A percentile compares a stretch with the other conserved stretches of the same genome.
phyloP scores from a whole-genome alignment of 1,140 invertebrate genomes.

The Laodelphax striatellus region DNA sequence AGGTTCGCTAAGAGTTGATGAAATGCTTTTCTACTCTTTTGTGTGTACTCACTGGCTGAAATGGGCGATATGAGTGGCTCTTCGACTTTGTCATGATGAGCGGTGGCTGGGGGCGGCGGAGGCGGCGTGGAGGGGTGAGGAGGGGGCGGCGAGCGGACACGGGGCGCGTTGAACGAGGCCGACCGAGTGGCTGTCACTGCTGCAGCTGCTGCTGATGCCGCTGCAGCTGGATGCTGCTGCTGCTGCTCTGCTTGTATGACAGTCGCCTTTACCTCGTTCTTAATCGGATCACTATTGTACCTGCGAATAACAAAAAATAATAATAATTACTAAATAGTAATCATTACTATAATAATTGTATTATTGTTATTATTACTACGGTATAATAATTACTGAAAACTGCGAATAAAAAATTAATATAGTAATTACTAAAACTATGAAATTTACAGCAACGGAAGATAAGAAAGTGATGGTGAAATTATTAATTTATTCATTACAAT shows the following conservation, averaged over 20 bases:
- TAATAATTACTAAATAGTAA: background rate
- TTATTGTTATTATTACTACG: no score
- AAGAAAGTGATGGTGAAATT: no score
- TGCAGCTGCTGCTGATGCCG: constrained; percentile 26
- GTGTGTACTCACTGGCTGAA: no score
- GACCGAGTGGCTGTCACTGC: constrained; percentile 30
- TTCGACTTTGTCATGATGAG: background rate
- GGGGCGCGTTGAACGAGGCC: constrained; percentile 31
- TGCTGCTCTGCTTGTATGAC: background rate
- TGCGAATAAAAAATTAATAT: no score
- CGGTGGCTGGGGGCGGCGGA: constrained; percentile 28
- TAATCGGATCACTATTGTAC: constrained; percentile 19
- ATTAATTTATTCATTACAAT: no score
- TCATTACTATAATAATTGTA: no score
- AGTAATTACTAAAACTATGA: no score
- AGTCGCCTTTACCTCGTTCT: constrained; percentile 8
- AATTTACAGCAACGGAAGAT: no score
- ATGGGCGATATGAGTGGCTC: no score
- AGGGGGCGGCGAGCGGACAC: constrained; percentile 32
- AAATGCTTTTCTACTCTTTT: no score
- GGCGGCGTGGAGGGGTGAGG: constrained; percentile 35
- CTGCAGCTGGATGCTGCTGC: background rate
- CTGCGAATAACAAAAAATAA: constrained; percentile 4
- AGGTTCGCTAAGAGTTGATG: no score
- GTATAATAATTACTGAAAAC: no score